A percentile compares a stretch with the other conserved stretches of the same genome.
Conservation (phyloP, 2,888 invertebrate species). For the Temnothorax rugatulus region DNA sequence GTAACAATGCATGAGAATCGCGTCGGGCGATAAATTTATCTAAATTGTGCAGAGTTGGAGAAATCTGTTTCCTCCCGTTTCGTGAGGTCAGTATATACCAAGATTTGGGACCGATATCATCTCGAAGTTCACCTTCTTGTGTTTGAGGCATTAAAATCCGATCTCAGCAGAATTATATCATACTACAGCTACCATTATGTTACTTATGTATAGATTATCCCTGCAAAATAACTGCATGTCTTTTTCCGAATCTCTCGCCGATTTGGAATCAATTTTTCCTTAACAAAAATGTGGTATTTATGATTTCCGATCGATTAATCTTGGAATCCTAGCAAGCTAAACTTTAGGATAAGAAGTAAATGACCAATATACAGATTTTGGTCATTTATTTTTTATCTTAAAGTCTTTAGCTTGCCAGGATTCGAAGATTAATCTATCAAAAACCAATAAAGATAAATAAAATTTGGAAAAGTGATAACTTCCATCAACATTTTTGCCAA, state of each 20-base stretch:
- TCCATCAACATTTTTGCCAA: background rate
- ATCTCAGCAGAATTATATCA: background rate
- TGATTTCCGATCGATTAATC: background rate
- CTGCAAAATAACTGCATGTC: background rate
- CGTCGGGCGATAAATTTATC: slow-evolving; percentile 44
- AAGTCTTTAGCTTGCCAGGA: too few species aligned
- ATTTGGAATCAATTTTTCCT: background rate
- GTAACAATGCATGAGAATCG: slow-evolving; percentile 46
- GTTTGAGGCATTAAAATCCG: background rate
- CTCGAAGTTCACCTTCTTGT: background rate
- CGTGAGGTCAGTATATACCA: background rate
- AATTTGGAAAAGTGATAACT: background rate
- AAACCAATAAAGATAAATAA: too few species aligned
- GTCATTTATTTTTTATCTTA: too few species aligned
- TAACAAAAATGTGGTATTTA: background rate
- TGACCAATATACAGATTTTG: background rate
- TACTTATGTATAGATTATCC: background rate
- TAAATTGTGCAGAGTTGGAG: background rate
- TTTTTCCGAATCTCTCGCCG: background rate
- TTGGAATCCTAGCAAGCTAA: background rate
- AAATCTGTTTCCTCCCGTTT: slow-evolving; percentile 3
- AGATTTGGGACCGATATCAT: slow-evolving; percentile 14
- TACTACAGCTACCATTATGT: background rate
- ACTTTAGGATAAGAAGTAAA: background rate
- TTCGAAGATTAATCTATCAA: too few species aligned